Base-by-base conservation (phyloP, 2,113 vertebrate genomes). In the Sclerurus mexicanus region DNA sequence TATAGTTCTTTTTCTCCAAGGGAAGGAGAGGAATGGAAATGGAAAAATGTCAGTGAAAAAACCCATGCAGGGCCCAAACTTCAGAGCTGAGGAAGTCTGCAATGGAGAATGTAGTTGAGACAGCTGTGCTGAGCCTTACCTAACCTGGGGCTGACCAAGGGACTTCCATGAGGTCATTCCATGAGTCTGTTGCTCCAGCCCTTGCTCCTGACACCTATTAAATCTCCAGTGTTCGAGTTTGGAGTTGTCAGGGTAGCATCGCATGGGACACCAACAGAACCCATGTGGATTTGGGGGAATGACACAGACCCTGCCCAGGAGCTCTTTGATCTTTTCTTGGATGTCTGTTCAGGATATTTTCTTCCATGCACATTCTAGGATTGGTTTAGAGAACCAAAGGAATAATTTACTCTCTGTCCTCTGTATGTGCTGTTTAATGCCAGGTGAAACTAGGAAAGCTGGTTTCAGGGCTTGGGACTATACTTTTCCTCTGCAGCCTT, bases 121-220 rank as follows among this genome's bases (percentile, higher is more conserved):
- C 95, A 97, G 94, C 94, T 95, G 96, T 85, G 91, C 73, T 79
- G 89, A 85, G 94, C 74, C 95, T 95, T 91, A 95, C 80, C 96
- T 95, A 97, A 95, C 74, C 85, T 6, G 4, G 83, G 86, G 96
- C 96, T 97, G 95, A 89, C 81, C 89, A 72, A 60, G 64, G 23
- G 55, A 24, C 92, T 96, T 92, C 95, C 96, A 90, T 95, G 93
- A 97, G 55, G 88, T 96, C 95, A 92, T 92, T 79, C 35, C 80
- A 92, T 96, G 31, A 94, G 80, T 35, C 79, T 33, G 69, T 96
- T 91, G 74, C 84, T 94, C 84, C 84, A 82, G 53, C 18, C 87
- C 71, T 85, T 85, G 81, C 91, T 88, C 87, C 67, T 90, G 89
- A 95, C 94, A 96, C 92, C 86, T 90, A 95, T 81, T 96, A 96